phyloP scores from a whole-genome alignment of 2,797 vertebrate genomes.

The Eutrigla gurnardus region DNA sequence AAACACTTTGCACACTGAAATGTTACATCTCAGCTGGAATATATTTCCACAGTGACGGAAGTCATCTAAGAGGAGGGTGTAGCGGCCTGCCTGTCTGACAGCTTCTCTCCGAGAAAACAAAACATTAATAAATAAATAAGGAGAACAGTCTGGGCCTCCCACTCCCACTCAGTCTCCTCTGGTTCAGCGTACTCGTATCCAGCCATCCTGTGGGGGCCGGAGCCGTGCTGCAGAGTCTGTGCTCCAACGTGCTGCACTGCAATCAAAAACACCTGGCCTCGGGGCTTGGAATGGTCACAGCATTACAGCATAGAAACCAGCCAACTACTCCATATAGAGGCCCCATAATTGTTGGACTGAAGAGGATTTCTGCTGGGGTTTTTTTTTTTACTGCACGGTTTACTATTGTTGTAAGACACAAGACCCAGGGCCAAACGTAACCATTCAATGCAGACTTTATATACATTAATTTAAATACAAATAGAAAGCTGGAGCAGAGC shows the following conservation, averaged over 20 bases:
- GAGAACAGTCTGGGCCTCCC: constrained; percentile 68
- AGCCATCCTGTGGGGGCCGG: constrained; percentile 68
- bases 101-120: constrained; percentile 73
- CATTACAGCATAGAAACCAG: constrained; percentile 84
- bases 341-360: constrained; percentile 83
- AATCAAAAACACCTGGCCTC: constrained; percentile 85
- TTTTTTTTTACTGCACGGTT: constrained; percentile 59
- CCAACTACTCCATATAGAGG: constrained; percentile 80
- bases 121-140: constrained; percentile 81
- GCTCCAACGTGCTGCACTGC: constrained; percentile 71
- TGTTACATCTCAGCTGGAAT: constrained; percentile 68
- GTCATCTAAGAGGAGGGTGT: constrained; percentile 72
- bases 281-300: constrained; percentile 79
- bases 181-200: constrained; percentile 64
- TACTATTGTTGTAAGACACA: constrained; percentile 77
- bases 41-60: constrained; percentile 69
- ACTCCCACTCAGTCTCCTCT: constrained; percentile 71
- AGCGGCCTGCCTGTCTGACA: constrained; percentile 69
- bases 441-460: constrained; percentile 60
- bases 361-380: constrained; percentile 71
- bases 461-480: constrained; percentile 69
- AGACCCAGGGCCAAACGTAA: constrained; percentile 61
- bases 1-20: constrained; percentile 61
- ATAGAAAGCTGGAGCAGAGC: constrained; percentile 44
- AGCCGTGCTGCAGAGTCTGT: constrained; percentile 64